Evolutionary conservation across 1,140 invertebrate genomes (phyloP), one percentile per base, ranked within the genome.

Genomic region (Apis laboriosa): DNA sequence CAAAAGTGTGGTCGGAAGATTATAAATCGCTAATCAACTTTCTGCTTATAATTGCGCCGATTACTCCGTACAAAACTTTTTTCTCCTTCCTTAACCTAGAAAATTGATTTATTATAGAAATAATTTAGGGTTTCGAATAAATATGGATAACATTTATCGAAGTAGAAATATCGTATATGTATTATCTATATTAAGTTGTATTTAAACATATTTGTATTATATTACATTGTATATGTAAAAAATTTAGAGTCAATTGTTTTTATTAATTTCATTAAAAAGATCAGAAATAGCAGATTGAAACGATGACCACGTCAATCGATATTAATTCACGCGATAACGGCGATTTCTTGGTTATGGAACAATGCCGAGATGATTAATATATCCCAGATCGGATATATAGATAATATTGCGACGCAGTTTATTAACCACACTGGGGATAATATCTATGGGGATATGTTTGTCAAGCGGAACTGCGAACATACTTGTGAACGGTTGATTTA

Each of bases 401-500:
- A 77, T 77, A 68, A 24, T 61, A 79, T 73, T 15, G 15, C 53
- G 51, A 80, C 51, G 9, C 43, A 19, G 68, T 80, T 80, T 80
- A 80, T 80, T 80, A 80, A 51, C 21, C 24, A 56, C 4, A 11
- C 17, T 43, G 78, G 24, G 68, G 15, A 55, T 73, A 80, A 80
- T 43, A 51, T 63, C 58, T 71, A 51, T 51, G 19, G 58, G 78
- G 70, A 80, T 73, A 53, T 53, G 60, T 80, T 80, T 63, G 68
- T 80, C 68, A 24, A 78, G n/a, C 55, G 43, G 55, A 17, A 49
- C 56, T 43, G 53, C 49, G 43, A 53, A 79, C 77, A 53, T 24
- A 24, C 5, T 55, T 28, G 21, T 58, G 34, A 70, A 70, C n/a
- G 67, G 17, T 53, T 56, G 77, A 71, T 71, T 79, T 79, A 79